Conservation (phyloP, 2,888 invertebrate species). For the Drosophila meridiana region DNA sequence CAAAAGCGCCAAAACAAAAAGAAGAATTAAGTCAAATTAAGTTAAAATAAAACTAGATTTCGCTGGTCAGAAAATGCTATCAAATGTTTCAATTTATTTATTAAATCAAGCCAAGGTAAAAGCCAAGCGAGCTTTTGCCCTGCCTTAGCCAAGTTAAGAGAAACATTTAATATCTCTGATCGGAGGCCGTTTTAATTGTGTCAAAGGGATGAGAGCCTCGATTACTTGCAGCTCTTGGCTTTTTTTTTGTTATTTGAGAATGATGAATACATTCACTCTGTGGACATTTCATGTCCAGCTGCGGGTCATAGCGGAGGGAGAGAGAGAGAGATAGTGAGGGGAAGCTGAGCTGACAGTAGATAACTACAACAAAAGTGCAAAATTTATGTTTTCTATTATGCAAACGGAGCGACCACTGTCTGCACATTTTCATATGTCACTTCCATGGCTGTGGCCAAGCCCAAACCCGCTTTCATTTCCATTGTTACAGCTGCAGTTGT, state of each 20-base stretch:
- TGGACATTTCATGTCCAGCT: conserved; percentile 36
- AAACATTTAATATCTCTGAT: neutral
- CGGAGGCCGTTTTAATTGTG: neutral
- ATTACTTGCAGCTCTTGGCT: conserved; percentile 1
- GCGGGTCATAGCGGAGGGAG: neutral
- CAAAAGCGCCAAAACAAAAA: conserved; percentile 31
- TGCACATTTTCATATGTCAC: conserved; percentile 62
- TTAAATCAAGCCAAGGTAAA: conserved; percentile 8
- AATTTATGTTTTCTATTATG: conserved; percentile 76
- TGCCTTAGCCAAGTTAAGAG: neutral
- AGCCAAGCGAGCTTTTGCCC: neutral
- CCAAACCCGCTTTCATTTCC: conserved; percentile 2
- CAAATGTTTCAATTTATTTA: conserved; percentile 25
- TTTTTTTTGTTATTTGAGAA: conserved; percentile 1
- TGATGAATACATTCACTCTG: conserved; percentile 6
- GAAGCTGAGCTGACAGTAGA: neutral
- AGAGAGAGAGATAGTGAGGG: neutral
- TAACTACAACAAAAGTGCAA: conserved; percentile 30
- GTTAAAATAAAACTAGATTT: conserved; percentile 7
- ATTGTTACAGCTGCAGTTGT: conserved; percentile 29
- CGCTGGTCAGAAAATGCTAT: conserved; percentile 8
- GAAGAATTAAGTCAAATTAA: neutral
- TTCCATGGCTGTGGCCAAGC: conserved; percentile 13
- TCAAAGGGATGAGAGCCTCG: conserved; percentile 4
- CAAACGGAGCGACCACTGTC: conserved; percentile 39